These are phyloP conservation scores for Cephalopholis sonnerati DNA, from an alignment of 2,113 vertebrate species.

Conservation along the genomic window DNA sequence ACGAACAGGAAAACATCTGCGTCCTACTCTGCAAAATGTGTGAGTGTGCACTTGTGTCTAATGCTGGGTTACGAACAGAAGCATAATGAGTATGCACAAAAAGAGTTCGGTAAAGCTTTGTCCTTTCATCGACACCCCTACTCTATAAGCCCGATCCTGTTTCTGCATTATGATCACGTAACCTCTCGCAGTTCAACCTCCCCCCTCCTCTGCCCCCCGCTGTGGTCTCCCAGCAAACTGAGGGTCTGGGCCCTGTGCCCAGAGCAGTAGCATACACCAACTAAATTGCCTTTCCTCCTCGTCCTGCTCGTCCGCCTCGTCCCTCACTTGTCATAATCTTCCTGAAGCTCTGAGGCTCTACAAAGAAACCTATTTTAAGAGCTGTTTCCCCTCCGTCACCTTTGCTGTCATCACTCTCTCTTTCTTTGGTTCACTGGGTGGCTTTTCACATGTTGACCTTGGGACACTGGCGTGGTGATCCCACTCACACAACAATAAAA, in stretches of 20 bases:
- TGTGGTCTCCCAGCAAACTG: constrained; percentile 50
- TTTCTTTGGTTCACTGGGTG: constrained; percentile 39
- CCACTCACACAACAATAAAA: not conserved
- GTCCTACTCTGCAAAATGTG: constrained; percentile 38
- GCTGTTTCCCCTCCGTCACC: constrained; percentile 41
- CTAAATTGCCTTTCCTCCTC: constrained; percentile 44
- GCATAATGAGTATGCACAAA: constrained; percentile 1
- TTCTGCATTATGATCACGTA: constrained; percentile 60
- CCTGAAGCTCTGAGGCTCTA: not conserved
- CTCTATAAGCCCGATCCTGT: constrained; percentile 33
- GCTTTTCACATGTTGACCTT: constrained; percentile 49
- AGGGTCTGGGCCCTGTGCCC: constrained; percentile 61
- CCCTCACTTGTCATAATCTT: constrained; percentile 36
- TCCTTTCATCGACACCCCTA: constrained; percentile 28
- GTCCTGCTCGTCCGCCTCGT: constrained; percentile 13
- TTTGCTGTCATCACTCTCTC: constrained; percentile 55
- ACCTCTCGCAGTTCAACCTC: constrained; percentile 19
- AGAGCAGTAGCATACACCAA: constrained; percentile 49
- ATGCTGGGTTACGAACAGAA: constrained; percentile 1
- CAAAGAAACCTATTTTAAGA: constrained; percentile 7
- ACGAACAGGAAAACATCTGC: constrained; percentile 67
- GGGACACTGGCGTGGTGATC: constrained; percentile 8
- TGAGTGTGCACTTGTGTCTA: not conserved
- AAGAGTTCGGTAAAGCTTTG: constrained; percentile 24
- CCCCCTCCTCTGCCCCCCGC: not conserved